Evolutionary conservation across 2,797 vertebrate genomes (phyloP), one percentile per base, ranked within the genome.

Genomic region (Sebastes vulpes): DNA sequence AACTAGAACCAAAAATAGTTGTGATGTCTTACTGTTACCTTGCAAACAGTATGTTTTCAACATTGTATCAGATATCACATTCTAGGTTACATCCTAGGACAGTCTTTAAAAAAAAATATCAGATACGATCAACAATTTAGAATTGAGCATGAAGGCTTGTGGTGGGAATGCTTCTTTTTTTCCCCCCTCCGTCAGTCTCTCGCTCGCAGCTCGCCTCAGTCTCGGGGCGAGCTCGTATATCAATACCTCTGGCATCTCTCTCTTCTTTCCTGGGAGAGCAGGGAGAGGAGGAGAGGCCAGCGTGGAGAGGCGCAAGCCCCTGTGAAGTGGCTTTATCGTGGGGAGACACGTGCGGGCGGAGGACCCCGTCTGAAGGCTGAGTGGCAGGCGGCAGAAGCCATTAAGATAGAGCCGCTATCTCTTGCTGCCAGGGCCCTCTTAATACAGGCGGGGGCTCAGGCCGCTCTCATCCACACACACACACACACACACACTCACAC

Each of bases 331-430:
- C 79, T 96, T 96, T 96, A 96, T 96, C 94, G 75, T 90, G 60
- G 82, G 84, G 71, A 75, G 90, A 90, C 90, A 92, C 82, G 70
- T 89, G 92, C 88, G 74, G 84, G 81, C 89, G 73, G 87, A 91
- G 89, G 88, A 85, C 83, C 82, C 86, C 54, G 79, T 95, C 91
- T 94, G 94, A 95, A 95, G 95, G 84, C 92, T 93, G 94, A 96
- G 93, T 96, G 94, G 93, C 91, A 92, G 93, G 92, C 87, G 61
- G 89, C 91, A 90, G 91, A 94, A 94, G 85, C 92, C 92, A 95
- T 95, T 96, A 96, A 95, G 95, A 96, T 95, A 93, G 91, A 94
- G 87, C 70, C 29, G 58, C 94, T 96, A 96, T 96, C 95, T 95
- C 88, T 74, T 21, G 71, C 90, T 91, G 86, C 91, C 95, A 95